These are phyloP conservation scores for Acanthococcus lagerstroemiae DNA, from an alignment of 2,888 invertebrate genomes.

Conservation along the genomic window DNA sequence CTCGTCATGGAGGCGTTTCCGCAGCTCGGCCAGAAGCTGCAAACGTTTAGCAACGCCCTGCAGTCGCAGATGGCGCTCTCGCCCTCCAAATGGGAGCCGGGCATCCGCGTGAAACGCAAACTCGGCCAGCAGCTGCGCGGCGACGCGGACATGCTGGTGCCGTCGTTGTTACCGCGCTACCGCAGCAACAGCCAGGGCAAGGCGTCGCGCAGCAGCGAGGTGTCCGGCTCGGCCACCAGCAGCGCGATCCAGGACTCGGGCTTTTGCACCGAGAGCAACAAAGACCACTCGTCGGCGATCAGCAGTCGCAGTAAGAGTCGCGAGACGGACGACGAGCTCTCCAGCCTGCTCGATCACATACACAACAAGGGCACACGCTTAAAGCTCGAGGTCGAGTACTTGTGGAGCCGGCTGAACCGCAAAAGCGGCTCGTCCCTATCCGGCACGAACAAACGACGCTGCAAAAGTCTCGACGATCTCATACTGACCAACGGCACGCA, in stretches of 20 bases:
- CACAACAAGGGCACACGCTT: slow-evolving; percentile 64
- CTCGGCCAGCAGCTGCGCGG: slow-evolving; percentile 40
- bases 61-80: slow-evolving; percentile 35
- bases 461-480: slow-evolving; percentile 34
- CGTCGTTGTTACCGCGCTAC: slow-evolving; percentile 47
- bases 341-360: slow-evolving; percentile 77
- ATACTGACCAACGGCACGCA: slow-evolving; percentile 2
- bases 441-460: slow-evolving; percentile 26
- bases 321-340: slow-evolving; percentile 60
- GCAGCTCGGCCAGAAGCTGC: slow-evolving; percentile 78
- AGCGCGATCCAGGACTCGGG: slow-evolving; percentile 71
- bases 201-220: slow-evolving; percentile 47
- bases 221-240: slow-evolving; percentile 46
- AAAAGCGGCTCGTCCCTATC: background rate
- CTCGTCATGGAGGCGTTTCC: slow-evolving; percentile 91
- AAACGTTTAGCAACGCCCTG: slow-evolving; percentile 45
- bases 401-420: slow-evolving; percentile 32
- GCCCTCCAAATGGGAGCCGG: slow-evolving; percentile 41
- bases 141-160: slow-evolving; percentile 33
- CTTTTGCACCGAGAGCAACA: slow-evolving; percentile 74
- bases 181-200: slow-evolving; percentile 53
- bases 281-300: slow-evolving; percentile 43
- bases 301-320: slow-evolving; percentile 41
- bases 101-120: slow-evolving; percentile 72
- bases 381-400: slow-evolving; percentile 49